Evolutionary conservation across 2,888 invertebrate genomes (phyloP).

Genomic region (Blomia tropicalis): DNA sequence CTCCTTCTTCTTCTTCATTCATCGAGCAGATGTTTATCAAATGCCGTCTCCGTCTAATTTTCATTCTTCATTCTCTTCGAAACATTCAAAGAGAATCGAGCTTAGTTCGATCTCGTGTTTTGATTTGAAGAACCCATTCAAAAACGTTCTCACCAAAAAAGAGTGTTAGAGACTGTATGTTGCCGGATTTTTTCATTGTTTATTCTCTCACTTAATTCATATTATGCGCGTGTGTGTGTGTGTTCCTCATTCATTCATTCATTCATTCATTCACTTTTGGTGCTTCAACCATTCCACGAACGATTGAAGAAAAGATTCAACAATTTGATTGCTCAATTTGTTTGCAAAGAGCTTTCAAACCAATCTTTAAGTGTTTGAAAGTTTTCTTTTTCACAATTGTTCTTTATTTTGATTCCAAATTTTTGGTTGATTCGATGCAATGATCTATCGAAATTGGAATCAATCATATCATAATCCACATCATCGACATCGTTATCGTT

Average conservation of each 20-base stretch:
- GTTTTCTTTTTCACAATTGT: no score
- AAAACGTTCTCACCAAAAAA: background rate
- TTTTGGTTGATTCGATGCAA: no score
- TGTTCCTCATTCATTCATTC: background rate
- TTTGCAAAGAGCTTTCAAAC: no score
- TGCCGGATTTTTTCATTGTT: background rate
- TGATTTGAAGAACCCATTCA: constrained; percentile 8
- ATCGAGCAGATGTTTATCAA: constrained; percentile 10
- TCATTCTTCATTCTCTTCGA: background rate
- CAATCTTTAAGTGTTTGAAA: no score
- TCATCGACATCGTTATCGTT: no score
- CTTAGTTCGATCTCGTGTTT: constrained; percentile 7
- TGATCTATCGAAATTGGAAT: no score
- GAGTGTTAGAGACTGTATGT: background rate
- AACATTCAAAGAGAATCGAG: background rate
- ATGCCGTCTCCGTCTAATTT: background rate
- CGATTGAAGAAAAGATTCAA: no score
- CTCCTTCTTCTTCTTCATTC: no score
- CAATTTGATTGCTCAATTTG: no score
- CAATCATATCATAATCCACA: no score
- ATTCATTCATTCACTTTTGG: background rate
- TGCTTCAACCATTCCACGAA: background rate
- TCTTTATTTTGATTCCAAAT: no score
- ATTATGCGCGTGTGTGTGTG: background rate
- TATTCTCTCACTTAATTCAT: no score